Evolutionary conservation across 2,113 vertebrate species (phyloP).

Genomic region (Lamprotornis superbus): DNA sequence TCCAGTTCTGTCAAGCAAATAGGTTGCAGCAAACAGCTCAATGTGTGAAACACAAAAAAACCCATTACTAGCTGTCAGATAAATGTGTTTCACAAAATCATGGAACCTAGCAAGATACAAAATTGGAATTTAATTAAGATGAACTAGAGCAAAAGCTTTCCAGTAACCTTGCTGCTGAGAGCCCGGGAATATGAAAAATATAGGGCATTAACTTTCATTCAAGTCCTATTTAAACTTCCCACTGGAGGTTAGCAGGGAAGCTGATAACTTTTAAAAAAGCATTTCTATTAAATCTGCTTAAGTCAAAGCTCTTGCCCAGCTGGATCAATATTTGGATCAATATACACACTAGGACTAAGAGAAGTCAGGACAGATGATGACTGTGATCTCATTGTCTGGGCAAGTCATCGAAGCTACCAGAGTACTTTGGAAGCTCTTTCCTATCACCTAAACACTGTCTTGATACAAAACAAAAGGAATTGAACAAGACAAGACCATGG

Average conservation of each 20-base stretch:
- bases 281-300: neutral
- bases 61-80: neutral
- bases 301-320: neutral
- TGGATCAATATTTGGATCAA: neutral
- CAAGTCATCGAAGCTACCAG: neutral
- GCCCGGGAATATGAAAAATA: neutral
- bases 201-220: neutral
- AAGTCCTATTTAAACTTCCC: neutral
- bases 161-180: slow-evolving; percentile 2
- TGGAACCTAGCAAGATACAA: neutral
- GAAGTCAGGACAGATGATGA: neutral
- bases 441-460: neutral
- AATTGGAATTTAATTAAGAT: slow-evolving; percentile 40
- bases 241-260: neutral
- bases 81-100: neutral
- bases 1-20: neutral
- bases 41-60: neutral
- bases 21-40: neutral
- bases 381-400: neutral
- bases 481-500: neutral
- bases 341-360: neutral
- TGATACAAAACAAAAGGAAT: neutral
- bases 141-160: slow-evolving; percentile 32
- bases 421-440: neutral
- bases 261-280: neutral